Evolutionary conservation across 2,113 vertebrate genomes (phyloP).

Genomic region (Tetrao urogallus): DNA sequence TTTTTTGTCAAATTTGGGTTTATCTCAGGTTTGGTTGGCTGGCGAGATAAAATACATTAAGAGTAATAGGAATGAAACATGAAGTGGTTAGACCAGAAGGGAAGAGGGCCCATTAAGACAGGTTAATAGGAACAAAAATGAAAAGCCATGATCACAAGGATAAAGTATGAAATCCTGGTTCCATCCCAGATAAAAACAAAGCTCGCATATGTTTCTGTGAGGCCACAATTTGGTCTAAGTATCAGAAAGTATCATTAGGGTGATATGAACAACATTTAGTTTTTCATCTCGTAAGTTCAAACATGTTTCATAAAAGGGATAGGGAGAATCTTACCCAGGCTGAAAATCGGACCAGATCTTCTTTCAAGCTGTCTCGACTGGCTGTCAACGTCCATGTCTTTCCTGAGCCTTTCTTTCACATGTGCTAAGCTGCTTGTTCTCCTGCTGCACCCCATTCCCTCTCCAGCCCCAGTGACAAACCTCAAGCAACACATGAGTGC

Average conservation of each 20-base stretch:
- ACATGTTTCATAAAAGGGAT: not conserved
- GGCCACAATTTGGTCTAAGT: not conserved
- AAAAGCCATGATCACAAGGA: not conserved
- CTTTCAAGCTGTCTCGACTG: constrained; percentile 49
- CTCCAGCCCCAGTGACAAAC: not conserved
- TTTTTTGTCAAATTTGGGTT: not conserved
- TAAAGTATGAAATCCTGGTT: not conserved
- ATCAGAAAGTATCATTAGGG: not conserved
- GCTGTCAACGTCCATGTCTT: constrained; percentile 8
- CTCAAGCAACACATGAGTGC: not conserved
- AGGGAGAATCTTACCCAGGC: not conserved
- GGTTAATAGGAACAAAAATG: not conserved
- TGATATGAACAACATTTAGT: not conserved
- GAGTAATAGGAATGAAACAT: not conserved
- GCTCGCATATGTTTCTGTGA: not conserved
- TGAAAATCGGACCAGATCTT: constrained; percentile 52
- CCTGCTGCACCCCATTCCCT: not conserved
- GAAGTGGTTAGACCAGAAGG: not conserved
- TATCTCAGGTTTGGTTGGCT: not conserved
- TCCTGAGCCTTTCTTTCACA: constrained; percentile 26
- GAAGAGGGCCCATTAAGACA: not conserved
- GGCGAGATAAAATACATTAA: not conserved
- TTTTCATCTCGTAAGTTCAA: not conserved
- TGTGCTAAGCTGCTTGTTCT: constrained; percentile 23
- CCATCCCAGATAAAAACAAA: not conserved